Evolutionary conservation across 2,888 invertebrate genomes (phyloP).

Genomic region (Seira sanloemensis): DNA sequence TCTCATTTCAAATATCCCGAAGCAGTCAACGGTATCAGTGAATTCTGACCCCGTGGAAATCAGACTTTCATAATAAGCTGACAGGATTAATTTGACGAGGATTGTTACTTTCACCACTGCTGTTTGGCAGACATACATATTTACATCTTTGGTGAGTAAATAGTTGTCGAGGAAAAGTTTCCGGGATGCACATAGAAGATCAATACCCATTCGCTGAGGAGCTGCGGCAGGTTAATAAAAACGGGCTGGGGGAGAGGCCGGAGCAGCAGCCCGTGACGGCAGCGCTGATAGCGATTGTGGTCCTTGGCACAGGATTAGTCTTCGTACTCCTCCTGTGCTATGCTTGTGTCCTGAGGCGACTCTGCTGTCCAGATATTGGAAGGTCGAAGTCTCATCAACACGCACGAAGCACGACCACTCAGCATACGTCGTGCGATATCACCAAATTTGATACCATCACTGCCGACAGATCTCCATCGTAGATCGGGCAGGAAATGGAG

Average conservation of each 20-base stretch:
- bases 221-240: constrained; percentile 8
- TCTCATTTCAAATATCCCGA: too few species aligned
- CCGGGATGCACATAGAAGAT: background rate
- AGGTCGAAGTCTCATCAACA: constrained; percentile 67
- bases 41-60: too few species aligned
- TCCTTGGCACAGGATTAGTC: constrained; percentile 77
- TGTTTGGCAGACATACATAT: too few species aligned
- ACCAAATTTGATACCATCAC: constrained; percentile 72
- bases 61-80: too few species aligned
- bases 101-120: too few species aligned
- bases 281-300: constrained; percentile 71
- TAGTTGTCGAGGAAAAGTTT: background rate
- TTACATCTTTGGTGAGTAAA: too few species aligned
- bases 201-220: background rate
- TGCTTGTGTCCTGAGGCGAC: constrained; percentile 81
- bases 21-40: too few species aligned
- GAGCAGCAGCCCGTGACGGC: constrained; percentile 60
- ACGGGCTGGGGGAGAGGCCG: constrained; percentile 15
- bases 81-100: too few species aligned
- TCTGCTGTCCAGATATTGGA: constrained; percentile 78
- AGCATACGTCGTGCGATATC: constrained; percentile 73
- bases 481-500: too few species aligned
- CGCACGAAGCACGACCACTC: constrained; percentile 68
- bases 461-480: constrained; percentile 68
- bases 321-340: constrained; percentile 82